A percentile compares a stretch with the other conserved stretches of the same genome.
phyloP scores from a whole-genome alignment of 1,140 invertebrate genomes.

The Calosoma granatense region DNA sequence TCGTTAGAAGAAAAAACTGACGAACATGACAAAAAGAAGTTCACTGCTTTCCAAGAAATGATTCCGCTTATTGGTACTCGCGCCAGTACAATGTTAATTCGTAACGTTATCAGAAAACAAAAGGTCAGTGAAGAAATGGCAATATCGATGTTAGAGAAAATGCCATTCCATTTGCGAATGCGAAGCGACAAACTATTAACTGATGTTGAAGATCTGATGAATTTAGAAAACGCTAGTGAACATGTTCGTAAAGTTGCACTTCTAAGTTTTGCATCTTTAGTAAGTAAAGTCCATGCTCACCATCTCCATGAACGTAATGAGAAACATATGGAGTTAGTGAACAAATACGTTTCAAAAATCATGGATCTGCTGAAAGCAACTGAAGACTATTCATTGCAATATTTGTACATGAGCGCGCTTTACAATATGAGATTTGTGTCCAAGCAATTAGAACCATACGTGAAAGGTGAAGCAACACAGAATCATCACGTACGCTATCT shows the following conservation, averaged over 20 bases:
- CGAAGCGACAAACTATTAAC: slow-evolving; percentile 30
- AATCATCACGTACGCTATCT: slow-evolving; percentile 27
- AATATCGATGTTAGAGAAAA: slow-evolving; percentile 27
- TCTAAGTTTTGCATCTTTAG: slow-evolving; percentile 32
- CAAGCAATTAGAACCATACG: slow-evolving; percentile 20
- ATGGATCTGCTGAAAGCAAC: slow-evolving; percentile 17
- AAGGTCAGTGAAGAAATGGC: slow-evolving; percentile 23
- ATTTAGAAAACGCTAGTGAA: slow-evolving; percentile 16
- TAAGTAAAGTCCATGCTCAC: slow-evolving; percentile 26
- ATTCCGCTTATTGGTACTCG: slow-evolving; percentile 36
- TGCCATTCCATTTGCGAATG: slow-evolving; percentile 31
- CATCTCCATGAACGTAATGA: neutral
- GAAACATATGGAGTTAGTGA: neutral
- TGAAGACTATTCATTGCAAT: slow-evolving; percentile 16
- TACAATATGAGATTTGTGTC: slow-evolving; percentile 23
- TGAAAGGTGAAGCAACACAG: slow-evolving; percentile 17
- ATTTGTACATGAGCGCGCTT: slow-evolving; percentile 21
- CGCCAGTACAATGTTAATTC: slow-evolving; percentile 30
- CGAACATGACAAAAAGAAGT: slow-evolving; percentile 19
- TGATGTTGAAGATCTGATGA: slow-evolving; percentile 30
- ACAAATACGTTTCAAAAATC: neutral
- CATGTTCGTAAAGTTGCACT: slow-evolving; percentile 29
- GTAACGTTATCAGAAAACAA: slow-evolving; percentile 28
- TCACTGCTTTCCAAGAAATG: slow-evolving; percentile 30
- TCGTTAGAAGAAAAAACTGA: slow-evolving; percentile 20